These are phyloP conservation scores for Portunus trituberculatus DNA, from an alignment of 1,140 invertebrate genomes.

Conservation along the genomic window DNA sequence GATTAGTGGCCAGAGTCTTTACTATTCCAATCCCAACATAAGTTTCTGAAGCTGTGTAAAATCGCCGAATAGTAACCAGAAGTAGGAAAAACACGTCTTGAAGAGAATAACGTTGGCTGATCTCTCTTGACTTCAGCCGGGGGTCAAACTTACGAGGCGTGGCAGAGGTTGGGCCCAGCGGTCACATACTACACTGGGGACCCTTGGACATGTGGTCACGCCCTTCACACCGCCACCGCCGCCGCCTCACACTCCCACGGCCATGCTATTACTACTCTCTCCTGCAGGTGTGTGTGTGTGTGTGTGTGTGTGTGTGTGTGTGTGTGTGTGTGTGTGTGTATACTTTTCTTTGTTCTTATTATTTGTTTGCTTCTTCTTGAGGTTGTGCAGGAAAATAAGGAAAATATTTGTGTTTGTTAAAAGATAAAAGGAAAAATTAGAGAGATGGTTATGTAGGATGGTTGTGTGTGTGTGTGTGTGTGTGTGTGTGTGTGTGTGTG, in stretches of 20 bases:
- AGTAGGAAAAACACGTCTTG: no score
- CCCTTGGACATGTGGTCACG: slow-evolving; percentile 46
- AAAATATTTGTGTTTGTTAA: no score
- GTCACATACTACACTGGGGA: slow-evolving; percentile 63
- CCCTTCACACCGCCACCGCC: slow-evolving; percentile 10
- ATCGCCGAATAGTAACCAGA: no score
- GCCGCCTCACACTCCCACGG: slow-evolving; percentile 50
- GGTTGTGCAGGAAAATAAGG: no score
- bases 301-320: slow-evolving; percentile 23
- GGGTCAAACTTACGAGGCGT: slow-evolving; percentile 35
- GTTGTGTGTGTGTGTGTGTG: no score
- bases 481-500: no score
- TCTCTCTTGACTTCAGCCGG: slow-evolving; percentile 30
- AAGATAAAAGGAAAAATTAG: no score
- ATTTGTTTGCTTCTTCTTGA: neutral
- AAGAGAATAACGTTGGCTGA: neutral
- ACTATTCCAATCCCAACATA: no score
- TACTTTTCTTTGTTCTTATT: neutral
- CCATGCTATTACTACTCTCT: slow-evolving; percentile 49
- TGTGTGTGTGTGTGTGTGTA: slow-evolving; percentile 7
- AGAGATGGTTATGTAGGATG: no score
- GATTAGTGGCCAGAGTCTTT: no score
- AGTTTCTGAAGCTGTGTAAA: no score
- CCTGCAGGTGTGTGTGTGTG: slow-evolving; percentile 42
- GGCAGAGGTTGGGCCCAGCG: slow-evolving; percentile 40